These are phyloP conservation scores for Tinea trinotella DNA, from an alignment of 2,888 invertebrate species.

Conservation along the genomic window DNA sequence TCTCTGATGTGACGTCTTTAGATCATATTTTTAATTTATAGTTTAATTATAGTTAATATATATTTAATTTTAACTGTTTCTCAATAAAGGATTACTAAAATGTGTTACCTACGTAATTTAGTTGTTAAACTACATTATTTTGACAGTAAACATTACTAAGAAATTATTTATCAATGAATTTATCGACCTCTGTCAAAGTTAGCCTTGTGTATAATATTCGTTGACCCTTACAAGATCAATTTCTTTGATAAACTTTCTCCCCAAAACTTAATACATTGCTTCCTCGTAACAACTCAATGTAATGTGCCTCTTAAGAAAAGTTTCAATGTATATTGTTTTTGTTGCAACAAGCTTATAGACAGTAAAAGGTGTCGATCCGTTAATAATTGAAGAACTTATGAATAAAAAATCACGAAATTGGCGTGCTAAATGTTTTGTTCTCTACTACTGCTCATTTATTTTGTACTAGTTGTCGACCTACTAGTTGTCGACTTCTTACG, in stretches of 20 bases:
- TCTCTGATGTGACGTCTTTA: too few species aligned
- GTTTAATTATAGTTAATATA: too few species aligned
- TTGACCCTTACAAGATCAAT: neutral
- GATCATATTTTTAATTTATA: too few species aligned
- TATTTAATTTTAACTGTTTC: too few species aligned
- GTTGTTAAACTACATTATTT: too few species aligned
- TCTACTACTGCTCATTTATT: neutral
- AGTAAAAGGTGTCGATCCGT: neutral
- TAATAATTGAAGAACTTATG: neutral
- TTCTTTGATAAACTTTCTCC: neutral
- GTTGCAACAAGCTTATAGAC: neutral
- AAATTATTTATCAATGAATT: constrained; percentile 10
- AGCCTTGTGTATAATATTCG: neutral
- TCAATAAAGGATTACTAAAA: too few species aligned
- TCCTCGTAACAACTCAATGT: neutral
- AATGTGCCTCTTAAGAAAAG: neutral
- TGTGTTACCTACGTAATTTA: too few species aligned
- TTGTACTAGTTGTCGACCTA: too few species aligned
- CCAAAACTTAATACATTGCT: neutral
- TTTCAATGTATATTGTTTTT: neutral
- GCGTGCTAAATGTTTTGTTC: neutral
- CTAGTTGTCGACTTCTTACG: too few species aligned
- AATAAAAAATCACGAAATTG: neutral
- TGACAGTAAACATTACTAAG: neutral
- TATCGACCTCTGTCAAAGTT: neutral